Evolutionary conservation across 2,113 vertebrate genomes (phyloP), one percentile per base, ranked within the genome.

Genomic region (Rhineura floridana): DNA sequence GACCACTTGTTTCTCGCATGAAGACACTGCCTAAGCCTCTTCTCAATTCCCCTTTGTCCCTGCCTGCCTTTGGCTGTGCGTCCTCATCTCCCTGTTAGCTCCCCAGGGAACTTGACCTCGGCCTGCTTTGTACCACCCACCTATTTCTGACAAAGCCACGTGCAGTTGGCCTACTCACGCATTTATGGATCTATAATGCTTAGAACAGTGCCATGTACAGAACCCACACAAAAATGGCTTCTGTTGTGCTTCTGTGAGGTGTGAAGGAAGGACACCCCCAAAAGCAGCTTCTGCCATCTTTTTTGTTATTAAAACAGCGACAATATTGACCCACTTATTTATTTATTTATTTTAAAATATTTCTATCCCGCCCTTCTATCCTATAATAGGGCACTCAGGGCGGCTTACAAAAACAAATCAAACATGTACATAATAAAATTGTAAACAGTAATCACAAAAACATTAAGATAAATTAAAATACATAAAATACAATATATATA

Each of bases 241-340:
- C 21, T 10, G 1, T 48, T 44, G 9, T n/a, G 39, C 11, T 10
- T 12, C 42, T 30, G 19, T 55, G 21, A 59, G 10, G 67, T 15
- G 30, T 48, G 13, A 50, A 12, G 62, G 42, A 48, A 52, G n/a
- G 8, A 11, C 4, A n/a, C 19, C 63, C 63, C 28, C 33, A 59
- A 39, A 72, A 15, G 19, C 85, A 62, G 67, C 28, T 36, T 10
- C 50, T 59, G 11, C 76, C 39, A 7, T 46, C 50, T 44, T 3
- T 72, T 48, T 55, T 28, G 23, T 73, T 73, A 4, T 17, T 75
- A 69, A 25, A 44, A 46, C 69, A 75, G 30, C 2, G 13, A 13
- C 69, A 76, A 76, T 82, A 82, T 65, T 83, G 87, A 65, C 70
- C 8, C 87, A 83, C 70, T 70, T 78, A n/a, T n/a, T n/a, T n/a